Base-by-base conservation (phyloP, 1,140 invertebrate genomes). In the Notospermus geniculatus region DNA sequence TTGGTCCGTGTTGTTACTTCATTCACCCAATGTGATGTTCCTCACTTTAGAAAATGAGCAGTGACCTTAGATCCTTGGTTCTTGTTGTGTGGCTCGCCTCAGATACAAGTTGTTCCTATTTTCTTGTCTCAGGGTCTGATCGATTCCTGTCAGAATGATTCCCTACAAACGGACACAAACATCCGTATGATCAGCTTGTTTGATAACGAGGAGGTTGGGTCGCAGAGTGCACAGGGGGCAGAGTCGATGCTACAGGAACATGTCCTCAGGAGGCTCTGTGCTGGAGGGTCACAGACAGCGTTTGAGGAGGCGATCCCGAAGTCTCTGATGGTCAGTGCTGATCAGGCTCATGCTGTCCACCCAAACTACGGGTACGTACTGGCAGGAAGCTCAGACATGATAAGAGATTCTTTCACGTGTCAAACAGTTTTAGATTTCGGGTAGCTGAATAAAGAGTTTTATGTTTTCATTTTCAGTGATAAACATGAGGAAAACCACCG, bases 151-250 rank as follows among this genome's bases (percentile, higher is more conserved):
- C 30, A 63, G 29, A 70, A 66, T 56, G 53, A 61, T 17, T 29
- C 17, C 36, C 62, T 81, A 22, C 57, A 66, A 5, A 22, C 41
- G 2, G 84, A 85, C 39, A 45, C 74, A 32, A 82, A 80, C 56
- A 70, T 84, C 39, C 69, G 84, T n/a, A 72, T 85, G 61, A 80
- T 82, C 27, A 78, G 78, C 59, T 74, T 84, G 45, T 85, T 80
- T 73, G 84, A 85, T 61, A 83, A 85, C 67, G 84, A 85, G 69
- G 84, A 85, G 74, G 76, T 81, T 2, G 80, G 80, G 2, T 81
- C 79, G 23, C 52, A 73, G 57, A 78, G 77, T 67, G 79, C 79
- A 5, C 79, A 80, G 64, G 80, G 80, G 30, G 83, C 83, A 28
- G 75, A 63, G 15, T 83, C 82, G 11, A 72, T 68, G 23, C 52